phyloP scores from a whole-genome alignment of 53 echinoderm and acorn worm species.

The Henricia sp. region DNA sequence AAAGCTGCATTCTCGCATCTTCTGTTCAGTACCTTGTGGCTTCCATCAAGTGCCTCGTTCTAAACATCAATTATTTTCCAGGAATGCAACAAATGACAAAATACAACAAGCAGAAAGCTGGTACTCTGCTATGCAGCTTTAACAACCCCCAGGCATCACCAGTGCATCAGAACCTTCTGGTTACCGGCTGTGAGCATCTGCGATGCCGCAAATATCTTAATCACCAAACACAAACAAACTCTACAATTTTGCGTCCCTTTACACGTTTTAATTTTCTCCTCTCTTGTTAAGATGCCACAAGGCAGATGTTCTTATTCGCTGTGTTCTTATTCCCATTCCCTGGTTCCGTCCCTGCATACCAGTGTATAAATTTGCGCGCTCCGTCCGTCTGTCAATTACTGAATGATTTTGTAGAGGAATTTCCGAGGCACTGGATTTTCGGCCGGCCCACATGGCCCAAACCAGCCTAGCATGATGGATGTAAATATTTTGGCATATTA shows the following conservation, averaged over 20 bases:
- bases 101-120: conserved; percentile 37
- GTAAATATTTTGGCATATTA: conserved; percentile 56
- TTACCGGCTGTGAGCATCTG: not conserved
- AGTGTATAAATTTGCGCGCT: conserved; percentile 1
- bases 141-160: not conserved
- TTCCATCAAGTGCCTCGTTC: conserved; percentile 22
- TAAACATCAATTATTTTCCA: conserved; percentile 7
- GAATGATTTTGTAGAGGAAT: conserved; percentile 6
- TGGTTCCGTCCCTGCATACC: not conserved
- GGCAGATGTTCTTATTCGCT: conserved; percentile 1
- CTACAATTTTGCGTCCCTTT: conserved; percentile 2
- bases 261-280: not conserved
- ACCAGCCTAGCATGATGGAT: conserved; percentile 6
- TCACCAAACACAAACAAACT: conserved; percentile 53
- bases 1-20: not conserved
- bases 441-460: conserved; percentile 13
- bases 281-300: not conserved
- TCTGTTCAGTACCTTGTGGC: conserved; percentile 3
- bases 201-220: conserved; percentile 24
- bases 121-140: not conserved
- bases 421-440: not conserved
- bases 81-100: conserved; percentile 26
- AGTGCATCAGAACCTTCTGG: not conserved
- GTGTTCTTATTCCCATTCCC: not conserved
- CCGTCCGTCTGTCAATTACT: conserved; percentile 36